Conservation (phyloP, 1,140 invertebrate species). For the Hypothenemus hampei region DNA sequence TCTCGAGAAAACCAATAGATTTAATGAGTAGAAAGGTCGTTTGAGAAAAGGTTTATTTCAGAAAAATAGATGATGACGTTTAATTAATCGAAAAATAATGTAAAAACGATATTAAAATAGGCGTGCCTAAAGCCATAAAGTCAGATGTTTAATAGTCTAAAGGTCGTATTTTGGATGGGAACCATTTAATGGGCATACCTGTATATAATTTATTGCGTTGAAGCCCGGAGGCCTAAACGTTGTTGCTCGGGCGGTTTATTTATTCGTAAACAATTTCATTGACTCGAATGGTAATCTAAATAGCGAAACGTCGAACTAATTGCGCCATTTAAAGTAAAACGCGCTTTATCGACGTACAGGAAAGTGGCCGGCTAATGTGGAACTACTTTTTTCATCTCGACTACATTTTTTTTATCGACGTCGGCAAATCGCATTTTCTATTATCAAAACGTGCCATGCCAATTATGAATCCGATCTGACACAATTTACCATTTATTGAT, state of each 20-base stretch:
- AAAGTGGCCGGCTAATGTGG: slow-evolving; percentile 9
- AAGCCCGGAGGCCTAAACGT: not conserved
- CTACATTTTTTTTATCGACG: slow-evolving; percentile 3
- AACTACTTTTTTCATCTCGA: slow-evolving; percentile 9
- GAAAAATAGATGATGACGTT: too few species aligned
- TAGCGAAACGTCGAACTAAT: slow-evolving; percentile 14
- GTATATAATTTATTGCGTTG: not conserved
- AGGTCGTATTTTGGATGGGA: not conserved
- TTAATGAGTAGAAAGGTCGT: too few species aligned
- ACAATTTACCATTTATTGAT: slow-evolving; percentile 3
- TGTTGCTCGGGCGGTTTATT: not conserved
- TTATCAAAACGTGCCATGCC: slow-evolving; percentile 2
- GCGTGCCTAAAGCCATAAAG: not conserved
- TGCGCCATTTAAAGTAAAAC: slow-evolving; percentile 9
- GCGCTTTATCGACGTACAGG: slow-evolving; percentile 1
- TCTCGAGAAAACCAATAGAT: too few species aligned
- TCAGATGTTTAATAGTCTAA: not conserved
- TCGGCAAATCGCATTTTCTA: not conserved
- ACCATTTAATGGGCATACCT: not conserved
- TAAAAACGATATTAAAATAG: slow-evolving; percentile 1
- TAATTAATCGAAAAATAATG: too few species aligned
- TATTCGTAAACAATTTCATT: slow-evolving; percentile 5
- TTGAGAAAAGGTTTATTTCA: too few species aligned
- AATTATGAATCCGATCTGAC: slow-evolving; percentile 3
- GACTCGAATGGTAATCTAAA: slow-evolving; percentile 13